Evolutionary conservation across 2,797 vertebrate genomes (phyloP).

Genomic region (Coccyzus lansbergi): DNA sequence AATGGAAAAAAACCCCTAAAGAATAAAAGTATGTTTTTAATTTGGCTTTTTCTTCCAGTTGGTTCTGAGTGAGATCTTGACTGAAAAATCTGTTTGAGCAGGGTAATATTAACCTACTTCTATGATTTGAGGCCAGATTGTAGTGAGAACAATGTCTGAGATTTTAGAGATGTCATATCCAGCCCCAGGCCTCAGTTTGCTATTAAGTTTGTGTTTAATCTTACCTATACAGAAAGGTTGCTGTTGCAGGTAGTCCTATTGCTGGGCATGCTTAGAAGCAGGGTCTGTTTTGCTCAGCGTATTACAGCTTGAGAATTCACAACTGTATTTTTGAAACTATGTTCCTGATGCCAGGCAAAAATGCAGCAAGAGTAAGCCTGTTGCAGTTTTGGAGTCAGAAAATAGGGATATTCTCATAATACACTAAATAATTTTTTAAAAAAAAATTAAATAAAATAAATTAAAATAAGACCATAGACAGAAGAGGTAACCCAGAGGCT

Average conservation of each 20-base stretch:
- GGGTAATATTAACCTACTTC: conserved; percentile 1
- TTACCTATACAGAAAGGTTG: not conserved
- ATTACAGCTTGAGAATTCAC: not conserved
- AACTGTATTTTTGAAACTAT: accelerated
- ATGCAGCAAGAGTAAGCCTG: not conserved
- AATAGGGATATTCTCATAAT: not conserved
- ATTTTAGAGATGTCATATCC: not conserved
- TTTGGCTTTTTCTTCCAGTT: not conserved
- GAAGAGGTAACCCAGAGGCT: not conserved
- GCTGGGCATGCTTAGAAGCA: not conserved
- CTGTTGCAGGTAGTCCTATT: not conserved
- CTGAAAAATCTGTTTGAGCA: conserved; percentile 8
- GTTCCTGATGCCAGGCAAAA: not conserved
- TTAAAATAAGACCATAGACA: not conserved
- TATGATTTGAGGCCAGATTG: not conserved
- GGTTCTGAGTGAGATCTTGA: not conserved
- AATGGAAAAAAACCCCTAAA: not conserved
- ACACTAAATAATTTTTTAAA: not conserved
- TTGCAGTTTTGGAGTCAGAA: not conserved
- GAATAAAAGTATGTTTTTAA: not conserved
- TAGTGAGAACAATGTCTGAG: conserved; percentile 18
- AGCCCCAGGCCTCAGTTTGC: not conserved
- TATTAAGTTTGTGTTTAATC: not conserved
- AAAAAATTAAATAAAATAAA: too few species aligned
- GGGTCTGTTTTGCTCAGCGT: not conserved